Conservation (phyloP, 2,113 vertebrate species). For the Dicaeum eximium region DNA sequence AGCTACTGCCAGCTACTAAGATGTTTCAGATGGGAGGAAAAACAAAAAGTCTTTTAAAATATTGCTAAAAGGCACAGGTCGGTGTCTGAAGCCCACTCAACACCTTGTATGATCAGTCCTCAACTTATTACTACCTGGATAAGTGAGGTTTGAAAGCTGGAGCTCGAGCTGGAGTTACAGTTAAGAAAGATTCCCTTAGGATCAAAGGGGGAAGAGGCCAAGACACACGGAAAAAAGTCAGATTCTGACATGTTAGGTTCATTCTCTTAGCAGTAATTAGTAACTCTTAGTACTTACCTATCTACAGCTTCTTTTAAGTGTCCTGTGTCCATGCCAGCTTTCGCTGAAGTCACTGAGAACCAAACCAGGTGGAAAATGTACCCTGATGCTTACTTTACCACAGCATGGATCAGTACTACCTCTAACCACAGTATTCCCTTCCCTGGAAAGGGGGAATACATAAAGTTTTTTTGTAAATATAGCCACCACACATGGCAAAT, state of each 20-base stretch:
- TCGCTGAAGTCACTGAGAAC: neutral
- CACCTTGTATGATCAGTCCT: neutral
- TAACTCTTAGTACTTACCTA: neutral
- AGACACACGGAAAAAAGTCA: neutral
- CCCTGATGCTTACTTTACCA: neutral
- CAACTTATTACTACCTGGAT: neutral
- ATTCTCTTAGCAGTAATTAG: neutral
- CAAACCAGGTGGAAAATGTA: constrained; percentile 12
- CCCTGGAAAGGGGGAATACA: neutral
- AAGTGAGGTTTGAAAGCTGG: neutral
- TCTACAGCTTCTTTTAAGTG: neutral
- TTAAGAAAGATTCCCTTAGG: neutral
- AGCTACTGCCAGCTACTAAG: neutral
- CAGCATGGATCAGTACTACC: neutral
- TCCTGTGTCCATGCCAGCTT: neutral
- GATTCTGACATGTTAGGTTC: neutral
- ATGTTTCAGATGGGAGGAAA: neutral
- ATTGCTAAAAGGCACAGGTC: neutral
- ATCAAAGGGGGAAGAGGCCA: neutral
- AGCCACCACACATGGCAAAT: neutral
- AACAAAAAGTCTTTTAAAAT: neutral
- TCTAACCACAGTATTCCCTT: neutral
- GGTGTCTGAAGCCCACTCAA: neutral
- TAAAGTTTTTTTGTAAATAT: neutral
- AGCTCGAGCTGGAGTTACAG: neutral